phyloP scores from a whole-genome alignment of 2,888 invertebrate species.

The Tetanocera ferruginea region DNA sequence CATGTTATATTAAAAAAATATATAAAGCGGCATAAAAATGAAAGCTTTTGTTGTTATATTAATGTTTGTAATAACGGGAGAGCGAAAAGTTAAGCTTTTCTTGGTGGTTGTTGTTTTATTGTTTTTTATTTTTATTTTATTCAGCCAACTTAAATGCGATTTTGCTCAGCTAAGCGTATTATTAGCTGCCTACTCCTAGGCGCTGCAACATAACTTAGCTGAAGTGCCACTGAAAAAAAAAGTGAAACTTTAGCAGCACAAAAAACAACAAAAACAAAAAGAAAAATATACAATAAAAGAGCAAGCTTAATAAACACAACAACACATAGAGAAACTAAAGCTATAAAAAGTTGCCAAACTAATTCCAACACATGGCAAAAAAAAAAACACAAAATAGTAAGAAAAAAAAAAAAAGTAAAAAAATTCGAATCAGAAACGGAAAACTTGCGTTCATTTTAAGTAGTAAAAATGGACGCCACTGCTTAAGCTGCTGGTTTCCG shows the following conservation, averaged over 20 bases:
- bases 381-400: not conserved
- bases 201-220: slow-evolving; percentile 12
- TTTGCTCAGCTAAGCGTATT: slow-evolving; percentile 1
- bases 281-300: slow-evolving; percentile 8
- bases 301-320: slow-evolving; percentile 11
- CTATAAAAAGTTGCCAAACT: slow-evolving; percentile 36
- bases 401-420: not conserved
- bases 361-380: slow-evolving; percentile 18
- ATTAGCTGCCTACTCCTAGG: slow-evolving; percentile 26
- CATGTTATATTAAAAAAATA: too few relatives aligned
- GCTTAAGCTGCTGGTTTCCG: slow-evolving; percentile 32
- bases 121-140: not conserved
- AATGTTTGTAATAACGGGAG: too few relatives aligned
- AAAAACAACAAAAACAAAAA: slow-evolving; percentile 18
- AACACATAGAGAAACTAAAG: not conserved
- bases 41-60: too few relatives aligned
- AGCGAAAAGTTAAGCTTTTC: too few relatives aligned
- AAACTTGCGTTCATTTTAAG: slow-evolving; percentile 29
- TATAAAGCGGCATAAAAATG: too few relatives aligned
- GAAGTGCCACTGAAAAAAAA: slow-evolving; percentile 17
- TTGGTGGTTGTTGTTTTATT: too few relatives aligned
- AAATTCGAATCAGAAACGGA: not conserved
- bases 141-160: not conserved
- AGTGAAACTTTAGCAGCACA: slow-evolving; percentile 7
- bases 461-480: slow-evolving; percentile 23